Base-by-base conservation (phyloP, 2,113 vertebrate genomes). In the Pachycephala philippinensis region DNA sequence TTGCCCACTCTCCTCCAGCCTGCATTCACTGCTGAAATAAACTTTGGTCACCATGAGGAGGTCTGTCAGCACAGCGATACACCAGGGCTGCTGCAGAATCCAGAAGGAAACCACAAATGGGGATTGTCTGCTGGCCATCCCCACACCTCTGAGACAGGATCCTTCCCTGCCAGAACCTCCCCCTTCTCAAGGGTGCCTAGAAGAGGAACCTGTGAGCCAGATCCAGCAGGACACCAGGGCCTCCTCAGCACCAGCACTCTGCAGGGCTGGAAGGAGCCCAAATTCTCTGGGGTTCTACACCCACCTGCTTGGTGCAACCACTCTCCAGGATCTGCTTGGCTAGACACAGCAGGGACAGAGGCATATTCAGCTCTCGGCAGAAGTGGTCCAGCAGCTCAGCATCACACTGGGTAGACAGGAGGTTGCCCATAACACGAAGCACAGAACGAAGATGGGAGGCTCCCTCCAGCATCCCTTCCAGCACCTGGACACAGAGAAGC, bases 341-440 rank as follows among this genome's bases (percentile, higher is more conserved):
- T 15, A 99, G 91, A 50, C 86, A 95, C 50, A 99, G 97, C 47
- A 98, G 97, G 50, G 98, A 95, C 35, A 95, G 85, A 9, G 99
- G 98, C 15, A 99, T 91, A 20, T 98, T 97, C 20, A 98, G 84
- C 77, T 99, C 97, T n/a, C 3, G 63, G 89, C 98, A 96, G 33
- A 99, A 97, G 57, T 72, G 27, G 17, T 90, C 52, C 31, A 97
- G 95, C 49, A 97, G 95, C 40, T 97, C 94, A 6, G 89, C 93
- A 89, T 99, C 98, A 78, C 97, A 95, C 15, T 11, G 97, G 42
- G 96, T 96, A 47, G 98, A 87, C 50, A 99, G 96, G 60, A 99
- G 98, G 95, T 98, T 98, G 72, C 85, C 92, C 37, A 99, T 75
- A 26, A 99, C 94, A 37, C 61, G 98, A 42, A 99, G 97, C 1